Conservation (phyloP, 2,888 invertebrate genomes). For the Drepana falcataria region DNA sequence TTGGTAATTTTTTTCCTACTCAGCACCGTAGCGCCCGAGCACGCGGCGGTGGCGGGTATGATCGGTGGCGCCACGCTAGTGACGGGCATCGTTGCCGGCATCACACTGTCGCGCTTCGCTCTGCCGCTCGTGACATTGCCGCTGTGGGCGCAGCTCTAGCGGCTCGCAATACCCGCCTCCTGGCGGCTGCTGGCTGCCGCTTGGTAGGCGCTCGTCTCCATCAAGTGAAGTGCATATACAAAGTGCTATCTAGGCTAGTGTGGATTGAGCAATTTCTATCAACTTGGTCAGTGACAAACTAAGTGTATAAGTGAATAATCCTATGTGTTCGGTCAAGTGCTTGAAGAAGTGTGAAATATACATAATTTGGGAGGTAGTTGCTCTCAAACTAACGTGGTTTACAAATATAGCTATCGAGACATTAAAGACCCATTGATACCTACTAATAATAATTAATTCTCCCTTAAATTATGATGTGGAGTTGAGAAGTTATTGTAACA, state of each 20-base stretch:
- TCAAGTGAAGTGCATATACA: too few relatives aligned
- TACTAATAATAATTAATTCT: too few relatives aligned
- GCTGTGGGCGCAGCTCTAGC: slow-evolving; percentile 50
- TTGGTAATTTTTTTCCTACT: slow-evolving; percentile 5
- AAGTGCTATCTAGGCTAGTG: too few relatives aligned
- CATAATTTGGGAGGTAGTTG: too few relatives aligned
- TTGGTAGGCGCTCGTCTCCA: neutral
- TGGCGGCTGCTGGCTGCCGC: slow-evolving; percentile 30
- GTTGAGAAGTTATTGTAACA: too few relatives aligned
- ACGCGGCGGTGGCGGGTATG: slow-evolving; percentile 95
- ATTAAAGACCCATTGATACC: too few relatives aligned
- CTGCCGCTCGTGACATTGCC: slow-evolving; percentile 76
- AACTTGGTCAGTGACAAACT: neutral
- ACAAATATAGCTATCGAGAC: too few relatives aligned
- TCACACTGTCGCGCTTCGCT: slow-evolving; percentile 84
- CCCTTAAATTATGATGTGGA: too few relatives aligned
- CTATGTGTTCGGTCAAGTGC: neutral
- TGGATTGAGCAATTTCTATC: too few relatives aligned
- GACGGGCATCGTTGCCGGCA: slow-evolving; percentile 92
- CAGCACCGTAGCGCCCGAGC: slow-evolving; percentile 89
- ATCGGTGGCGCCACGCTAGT: slow-evolving; percentile 95
- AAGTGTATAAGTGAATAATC: neutral
- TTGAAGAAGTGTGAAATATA: neutral
- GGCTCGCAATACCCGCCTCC: slow-evolving; percentile 28
- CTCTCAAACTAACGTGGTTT: too few relatives aligned